These are phyloP conservation scores for Bufotes viridis DNA, from an alignment of 2,797 vertebrate genomes.

Conservation along the genomic window DNA sequence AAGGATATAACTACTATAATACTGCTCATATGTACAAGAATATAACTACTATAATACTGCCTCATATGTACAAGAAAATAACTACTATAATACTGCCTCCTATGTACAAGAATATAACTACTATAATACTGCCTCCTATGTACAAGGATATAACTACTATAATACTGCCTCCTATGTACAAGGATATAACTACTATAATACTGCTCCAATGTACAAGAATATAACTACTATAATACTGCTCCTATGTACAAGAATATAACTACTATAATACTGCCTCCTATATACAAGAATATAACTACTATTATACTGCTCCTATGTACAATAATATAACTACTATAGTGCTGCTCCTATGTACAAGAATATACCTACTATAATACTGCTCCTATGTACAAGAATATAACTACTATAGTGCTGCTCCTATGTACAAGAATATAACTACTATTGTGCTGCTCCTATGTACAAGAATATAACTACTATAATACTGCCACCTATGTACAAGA, in stretches of 20 bases:
- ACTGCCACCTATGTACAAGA: background rate
- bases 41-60: constrained; percentile 1
- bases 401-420: background rate
- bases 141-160: background rate
- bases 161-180: background rate
- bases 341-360: too few species aligned
- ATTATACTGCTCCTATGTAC: background rate
- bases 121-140: background rate
- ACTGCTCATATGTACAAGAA: background rate
- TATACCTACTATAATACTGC: background rate
- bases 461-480: background rate
- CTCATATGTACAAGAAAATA: background rate
- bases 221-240: too few species aligned
- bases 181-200: background rate
- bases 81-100: background rate
- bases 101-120: constrained; percentile 2
- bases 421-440: constrained; percentile 4
- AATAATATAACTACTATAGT: too few species aligned
- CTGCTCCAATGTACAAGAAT: background rate
- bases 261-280: background rate
- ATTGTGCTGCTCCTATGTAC: background rate
- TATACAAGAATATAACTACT: constrained; percentile 2
- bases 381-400: background rate
- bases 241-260: constrained; percentile 3
- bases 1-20: constrained; percentile 8